Evolutionary conservation across 2,888 invertebrate genomes (phyloP), one percentile per base, ranked within the genome.

Genomic region (Mellilla xanthometata): DNA sequence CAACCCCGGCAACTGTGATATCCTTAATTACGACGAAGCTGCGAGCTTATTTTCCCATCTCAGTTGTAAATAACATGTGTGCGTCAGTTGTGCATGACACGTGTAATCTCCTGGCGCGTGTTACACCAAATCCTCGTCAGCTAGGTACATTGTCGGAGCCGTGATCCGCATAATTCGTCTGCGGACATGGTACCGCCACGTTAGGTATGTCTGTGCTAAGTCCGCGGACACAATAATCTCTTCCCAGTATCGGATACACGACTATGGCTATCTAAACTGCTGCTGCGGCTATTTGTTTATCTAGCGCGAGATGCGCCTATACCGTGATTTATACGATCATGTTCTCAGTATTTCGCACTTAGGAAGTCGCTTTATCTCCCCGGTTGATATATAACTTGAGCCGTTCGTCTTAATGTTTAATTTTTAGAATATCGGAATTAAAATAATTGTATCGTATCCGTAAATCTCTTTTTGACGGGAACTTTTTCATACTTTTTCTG

Each of bases 251-350:
- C 38, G 31, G 43, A 43, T 46, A 33, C 49, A 30, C 54, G 40
- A 42, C 43, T 44, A 23, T 13, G 28, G 43, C 46, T 49, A 52
- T 49, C 52, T 36, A 36, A 47, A 48, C 54, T 39, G 58, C 54
- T 39, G 54, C 47, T 54, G 55, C 61, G 54, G 44, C 49, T 58
- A 58, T 58, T 61, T 63, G 58, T 65, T 59, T 66, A 66, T 58
- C 49, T 57, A 56, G 39, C 40, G 45, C 44, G 40, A 34, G 56
- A 58, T 54, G 53, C 58, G 52, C 54, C 51, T 60, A 52, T 51
- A 39, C 48, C 49, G 59, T 65, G 62, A 68, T 67, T 69, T 65
- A 65, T 69, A 58, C 49, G 51, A 57, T 58, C 54, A 62, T 60
- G 46, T 58, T 55, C 54, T 49, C 42, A 50, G 48, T 54, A 60